Evolutionary conservation across 1,140 invertebrate genomes (phyloP), one percentile per base, ranked within the genome.

Genomic region (Sycobia sp.): DNA sequence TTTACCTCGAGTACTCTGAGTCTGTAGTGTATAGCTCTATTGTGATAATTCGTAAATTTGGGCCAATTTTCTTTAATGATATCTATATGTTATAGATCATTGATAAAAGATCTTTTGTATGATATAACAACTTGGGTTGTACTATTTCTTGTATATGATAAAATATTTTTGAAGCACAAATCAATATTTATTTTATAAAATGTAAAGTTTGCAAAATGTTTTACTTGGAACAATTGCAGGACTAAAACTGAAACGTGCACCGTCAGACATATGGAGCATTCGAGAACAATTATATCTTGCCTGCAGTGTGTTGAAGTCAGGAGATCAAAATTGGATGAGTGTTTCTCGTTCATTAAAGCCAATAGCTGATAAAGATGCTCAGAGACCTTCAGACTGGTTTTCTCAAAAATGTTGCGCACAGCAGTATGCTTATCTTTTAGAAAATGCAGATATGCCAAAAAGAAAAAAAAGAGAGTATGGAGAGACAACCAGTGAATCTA

Each of bases 241-340:
- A 69, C 32, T 76, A 32, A 81, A 90, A 76, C 70, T 91, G 46
- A 93, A 91, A 79, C 82, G 90, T 4, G 84, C 85, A 53, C 87
- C 89, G 0, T 71, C 91, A 23, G 94, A 96, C 72, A 87, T 86
- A 25, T 97, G 95, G 95, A 91, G 89, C 27, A 87, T 86, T 0
- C 83, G 89, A 16, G 95, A 97, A 72, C 89, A 93, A 73, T 73
- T 97, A 66, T 92, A 90, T 68, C 76, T 97, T 38, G 93, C 93
- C 0, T 94, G 92, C 1, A 90, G 93, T 22, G 94, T 97, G 0
- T 81, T 90, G 2, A 87, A 91, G 70, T 94, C 90, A 78, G 94
- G 94, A 0, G 94, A 97, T 78, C 94, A 96, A 79, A 97, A 96
- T 76, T 97, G 94, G 94, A 93, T 93, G 75, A 91, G 91, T 1